Evolutionary conservation across 1,140 invertebrate genomes (phyloP).

Genomic region (Zaprionus davidi): DNA sequence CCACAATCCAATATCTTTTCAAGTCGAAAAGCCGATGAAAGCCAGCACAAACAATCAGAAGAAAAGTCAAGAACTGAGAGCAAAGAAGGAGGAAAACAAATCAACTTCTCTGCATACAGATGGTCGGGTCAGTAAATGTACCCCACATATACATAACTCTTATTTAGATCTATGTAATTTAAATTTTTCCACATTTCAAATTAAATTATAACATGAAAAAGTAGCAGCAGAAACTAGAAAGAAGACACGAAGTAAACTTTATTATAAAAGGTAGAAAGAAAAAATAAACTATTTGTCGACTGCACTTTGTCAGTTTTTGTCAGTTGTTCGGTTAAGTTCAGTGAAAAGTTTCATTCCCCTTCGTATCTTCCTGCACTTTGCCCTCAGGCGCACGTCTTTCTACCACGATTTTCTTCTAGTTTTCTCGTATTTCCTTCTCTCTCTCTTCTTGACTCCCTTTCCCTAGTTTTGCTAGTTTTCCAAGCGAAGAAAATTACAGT

Average conservation of each 20-base stretch:
- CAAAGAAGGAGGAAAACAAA: background rate
- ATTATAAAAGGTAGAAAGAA: constrained; percentile 7
- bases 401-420: constrained; percentile 9
- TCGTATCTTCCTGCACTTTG: background rate
- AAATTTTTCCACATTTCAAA: constrained; percentile 44
- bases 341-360: constrained; percentile 49
- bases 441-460: background rate
- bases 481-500: constrained; percentile 62
- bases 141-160: background rate
- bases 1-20: constrained; percentile 11
- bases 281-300: constrained; percentile 43
- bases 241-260: constrained; percentile 26
- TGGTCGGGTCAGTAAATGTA: constrained; percentile 19
- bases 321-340: constrained; percentile 60
- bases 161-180: constrained; percentile 37
- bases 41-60: constrained; percentile 27
- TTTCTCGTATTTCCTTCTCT: background rate
- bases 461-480: constrained; percentile 43
- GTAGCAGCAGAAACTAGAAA: background rate
- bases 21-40: constrained; percentile 23
- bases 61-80: constrained; percentile 3
- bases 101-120: constrained; percentile 34
- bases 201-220: constrained; percentile 42
- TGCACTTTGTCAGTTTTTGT: constrained; percentile 75
- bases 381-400: constrained; percentile 1